Evolutionary conservation across 2,797 vertebrate species (phyloP).

Genomic region (Rhabdomys pumilio): DNA sequence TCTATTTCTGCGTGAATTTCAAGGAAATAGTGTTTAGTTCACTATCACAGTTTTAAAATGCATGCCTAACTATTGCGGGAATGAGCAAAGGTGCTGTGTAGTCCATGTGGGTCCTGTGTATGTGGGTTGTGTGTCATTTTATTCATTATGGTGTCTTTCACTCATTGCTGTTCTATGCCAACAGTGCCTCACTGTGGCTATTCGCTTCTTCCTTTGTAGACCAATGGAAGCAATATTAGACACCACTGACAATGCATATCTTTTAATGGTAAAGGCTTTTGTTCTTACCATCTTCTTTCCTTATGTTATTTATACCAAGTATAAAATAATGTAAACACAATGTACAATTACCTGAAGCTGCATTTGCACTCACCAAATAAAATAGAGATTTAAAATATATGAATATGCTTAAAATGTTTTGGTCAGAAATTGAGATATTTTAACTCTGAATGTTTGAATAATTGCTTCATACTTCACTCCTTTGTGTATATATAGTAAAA

Average conservation of each 20-base stretch:
- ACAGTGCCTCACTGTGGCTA: background rate
- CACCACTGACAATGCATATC: background rate
- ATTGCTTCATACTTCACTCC: slow-evolving; percentile 56
- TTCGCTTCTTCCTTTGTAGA: background rate
- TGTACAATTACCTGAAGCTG: slow-evolving; percentile 41
- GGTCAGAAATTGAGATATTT: slow-evolving; percentile 46
- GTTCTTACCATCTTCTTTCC: slow-evolving; percentile 47
- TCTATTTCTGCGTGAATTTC: slow-evolving; percentile 27
- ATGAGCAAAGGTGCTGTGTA: background rate
- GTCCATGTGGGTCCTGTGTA: background rate
- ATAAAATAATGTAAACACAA: slow-evolving; percentile 54
- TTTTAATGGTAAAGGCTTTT: slow-evolving; percentile 38
- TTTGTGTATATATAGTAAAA: slow-evolving; percentile 65
- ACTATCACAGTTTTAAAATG: slow-evolving; percentile 42
- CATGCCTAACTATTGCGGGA: background rate
- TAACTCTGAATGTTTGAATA: slow-evolving; percentile 69
- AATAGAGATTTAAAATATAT: slow-evolving; percentile 61
- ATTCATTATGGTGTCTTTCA: background rate
- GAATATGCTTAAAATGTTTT: slow-evolving; percentile 65
- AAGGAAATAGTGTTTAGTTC: slow-evolving; percentile 55
- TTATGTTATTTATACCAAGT: slow-evolving; percentile 38
- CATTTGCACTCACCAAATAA: slow-evolving; percentile 59
- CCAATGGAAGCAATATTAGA: slow-evolving; percentile 26
- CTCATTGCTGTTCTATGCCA: background rate
- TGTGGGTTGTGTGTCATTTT: background rate